phyloP scores from a whole-genome alignment of 2,797 vertebrate species.

The Sylvilagus floridanus region DNA sequence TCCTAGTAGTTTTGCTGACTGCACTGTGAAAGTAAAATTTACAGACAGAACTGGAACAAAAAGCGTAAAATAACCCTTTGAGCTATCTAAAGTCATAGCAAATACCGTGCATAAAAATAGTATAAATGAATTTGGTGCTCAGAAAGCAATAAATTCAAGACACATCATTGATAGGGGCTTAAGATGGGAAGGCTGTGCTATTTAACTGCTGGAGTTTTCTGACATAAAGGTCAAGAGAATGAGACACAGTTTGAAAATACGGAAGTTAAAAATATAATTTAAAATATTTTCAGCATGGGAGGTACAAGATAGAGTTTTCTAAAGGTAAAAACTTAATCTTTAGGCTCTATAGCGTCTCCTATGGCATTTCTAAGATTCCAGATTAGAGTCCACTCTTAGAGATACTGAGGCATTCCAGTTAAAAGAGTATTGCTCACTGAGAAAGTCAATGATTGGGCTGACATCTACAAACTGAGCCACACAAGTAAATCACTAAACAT shows the following conservation, averaged over 20 bases:
- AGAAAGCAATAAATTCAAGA: neutral
- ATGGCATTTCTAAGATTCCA: neutral
- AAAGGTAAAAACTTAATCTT: neutral
- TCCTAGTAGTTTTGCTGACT: slow-evolving; percentile 14
- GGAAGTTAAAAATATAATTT: neutral
- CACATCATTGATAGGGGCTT: neutral
- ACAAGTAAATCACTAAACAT: neutral
- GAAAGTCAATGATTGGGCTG: neutral
- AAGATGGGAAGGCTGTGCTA: neutral
- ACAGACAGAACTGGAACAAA: slow-evolving; percentile 25
- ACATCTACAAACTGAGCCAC: neutral
- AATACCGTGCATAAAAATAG: neutral
- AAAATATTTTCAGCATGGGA: neutral
- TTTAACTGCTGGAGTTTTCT: neutral
- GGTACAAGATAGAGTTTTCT: neutral
- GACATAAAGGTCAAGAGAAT: neutral
- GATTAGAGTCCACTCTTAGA: neutral
- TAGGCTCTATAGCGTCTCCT: neutral
- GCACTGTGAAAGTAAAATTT: neutral
- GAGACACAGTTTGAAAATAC: neutral
- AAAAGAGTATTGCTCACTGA: neutral
- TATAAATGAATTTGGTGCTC: neutral
- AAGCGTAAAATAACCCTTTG: neutral
- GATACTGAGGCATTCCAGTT: neutral
- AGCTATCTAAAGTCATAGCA: neutral